phyloP scores from a whole-genome alignment of 2,113 vertebrate genomes.

The Strix aluco region DNA sequence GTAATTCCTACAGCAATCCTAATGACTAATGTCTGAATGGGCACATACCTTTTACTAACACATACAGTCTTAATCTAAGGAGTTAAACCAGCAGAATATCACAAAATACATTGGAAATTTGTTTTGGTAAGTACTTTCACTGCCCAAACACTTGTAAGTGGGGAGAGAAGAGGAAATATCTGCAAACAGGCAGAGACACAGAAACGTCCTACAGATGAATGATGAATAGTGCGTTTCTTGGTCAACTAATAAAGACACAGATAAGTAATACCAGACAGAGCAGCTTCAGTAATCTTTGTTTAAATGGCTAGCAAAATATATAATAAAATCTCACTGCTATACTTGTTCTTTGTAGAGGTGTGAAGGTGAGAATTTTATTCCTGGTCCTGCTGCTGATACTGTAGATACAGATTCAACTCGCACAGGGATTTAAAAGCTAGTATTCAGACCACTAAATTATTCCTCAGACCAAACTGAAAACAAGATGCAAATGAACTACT shows the following conservation, averaged over 20 bases:
- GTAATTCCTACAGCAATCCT: not conserved
- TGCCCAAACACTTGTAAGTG: not conserved
- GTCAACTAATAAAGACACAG: slow-evolving; percentile 1
- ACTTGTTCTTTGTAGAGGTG: not conserved
- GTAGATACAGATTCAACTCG: not conserved
- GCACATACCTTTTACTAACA: not conserved
- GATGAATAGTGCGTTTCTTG: not conserved
- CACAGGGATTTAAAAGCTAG: not conserved
- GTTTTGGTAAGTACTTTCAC: not conserved
- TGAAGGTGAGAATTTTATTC: slow-evolving; percentile 30
- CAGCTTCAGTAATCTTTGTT: not conserved
- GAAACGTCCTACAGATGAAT: not conserved
- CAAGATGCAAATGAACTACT: slow-evolving; percentile 42
- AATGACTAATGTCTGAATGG: not conserved
- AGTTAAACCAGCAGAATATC: not conserved
- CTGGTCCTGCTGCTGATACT: slow-evolving; percentile 4
- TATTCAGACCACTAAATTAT: slow-evolving; percentile 13
- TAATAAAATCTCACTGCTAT: not conserved
- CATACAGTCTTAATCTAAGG: not conserved
- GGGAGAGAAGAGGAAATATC: not conserved
- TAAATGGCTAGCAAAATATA: slow-evolving; percentile 6
- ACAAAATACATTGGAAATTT: not conserved
- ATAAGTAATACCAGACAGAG: not conserved
- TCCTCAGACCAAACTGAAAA: slow-evolving; percentile 24
- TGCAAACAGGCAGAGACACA: not conserved